A percentile compares a stretch with the other conserved stretches of the same genome.
Conservation (phyloP, 2,888 invertebrate species). For the Sipha maydis region DNA sequence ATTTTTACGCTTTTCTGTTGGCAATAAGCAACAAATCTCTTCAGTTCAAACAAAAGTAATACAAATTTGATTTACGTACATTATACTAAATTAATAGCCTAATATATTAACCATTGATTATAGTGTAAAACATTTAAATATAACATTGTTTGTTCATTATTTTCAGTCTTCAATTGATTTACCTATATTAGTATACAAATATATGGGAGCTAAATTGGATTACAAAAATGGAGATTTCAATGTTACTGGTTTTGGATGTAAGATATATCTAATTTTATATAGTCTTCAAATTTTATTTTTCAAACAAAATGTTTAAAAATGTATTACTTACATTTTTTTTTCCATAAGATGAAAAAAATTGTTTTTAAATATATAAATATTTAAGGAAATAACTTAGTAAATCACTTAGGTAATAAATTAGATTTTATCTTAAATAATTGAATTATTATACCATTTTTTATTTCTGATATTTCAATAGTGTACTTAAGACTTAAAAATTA, state of each 20-base stretch:
- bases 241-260: neutral
- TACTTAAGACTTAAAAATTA: too few species aligned
- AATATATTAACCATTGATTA: too few species aligned
- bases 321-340: neutral
- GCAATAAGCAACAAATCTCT: constrained; percentile 8
- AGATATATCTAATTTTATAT: neutral
- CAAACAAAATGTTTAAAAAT: too few species aligned
- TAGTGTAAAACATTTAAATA: too few species aligned
- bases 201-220: constrained; percentile 11
- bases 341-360: too few species aligned
- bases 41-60: constrained; percentile 50
- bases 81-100: neutral
- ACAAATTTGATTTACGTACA: neutral
- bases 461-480: too few species aligned
- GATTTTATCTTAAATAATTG: too few species aligned
- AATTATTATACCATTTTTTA: too few species aligned
- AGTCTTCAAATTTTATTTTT: too few species aligned
- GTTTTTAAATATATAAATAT: neutral
- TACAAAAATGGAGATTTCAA: neutral
- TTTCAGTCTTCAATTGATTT: constrained; percentile 2
- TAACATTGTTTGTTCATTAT: neutral
- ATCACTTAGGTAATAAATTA: too few species aligned
- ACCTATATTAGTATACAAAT: neutral
- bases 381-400: neutral
- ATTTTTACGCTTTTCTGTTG: constrained; percentile 26